phyloP scores from a whole-genome alignment of 2,888 invertebrate species.

The Chirona hameri region DNA sequence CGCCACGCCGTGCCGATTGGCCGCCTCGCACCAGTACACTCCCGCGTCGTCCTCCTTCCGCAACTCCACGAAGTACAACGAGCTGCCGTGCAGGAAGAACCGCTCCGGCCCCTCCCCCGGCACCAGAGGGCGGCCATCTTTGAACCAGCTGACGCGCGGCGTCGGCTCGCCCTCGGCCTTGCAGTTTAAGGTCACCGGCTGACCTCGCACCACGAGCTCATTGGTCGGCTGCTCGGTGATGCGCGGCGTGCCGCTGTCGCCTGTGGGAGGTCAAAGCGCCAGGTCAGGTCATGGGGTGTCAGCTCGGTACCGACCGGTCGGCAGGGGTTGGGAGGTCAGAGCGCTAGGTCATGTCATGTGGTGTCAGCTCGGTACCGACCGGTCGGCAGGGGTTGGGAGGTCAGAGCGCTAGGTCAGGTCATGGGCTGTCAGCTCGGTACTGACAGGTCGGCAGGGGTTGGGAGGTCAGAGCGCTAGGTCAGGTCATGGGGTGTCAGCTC shows the following conservation, averaged over 20 bases:
- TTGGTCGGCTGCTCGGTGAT: conserved; percentile 55
- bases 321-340: neutral
- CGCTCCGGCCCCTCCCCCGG: neutral
- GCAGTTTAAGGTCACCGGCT: conserved; percentile 60
- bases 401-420: too few species aligned
- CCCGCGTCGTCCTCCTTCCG: conserved; percentile 51
- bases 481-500: too few species aligned
- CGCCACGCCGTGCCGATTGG: conserved; percentile 49
- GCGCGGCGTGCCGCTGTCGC: conserved; percentile 41
- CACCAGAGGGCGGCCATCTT: neutral
- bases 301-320: too few species aligned
- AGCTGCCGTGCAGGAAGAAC: conserved; percentile 45
- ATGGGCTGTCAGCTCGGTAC: conserved; percentile 54
- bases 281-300: too few species aligned
- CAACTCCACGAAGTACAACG: conserved; percentile 52
- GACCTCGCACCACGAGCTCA: conserved; percentile 51
- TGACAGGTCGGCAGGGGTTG: conserved; percentile 43
- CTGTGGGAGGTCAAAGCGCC: neutral
- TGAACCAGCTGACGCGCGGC: conserved; percentile 22
- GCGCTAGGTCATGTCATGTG: neutral
- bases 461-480: neutral
- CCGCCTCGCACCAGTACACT: conserved; percentile 51
- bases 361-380: too few species aligned
- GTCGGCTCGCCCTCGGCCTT: conserved; percentile 67
- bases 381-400: too few species aligned